These are phyloP conservation scores for Lottia scabra DNA, from an alignment of 2,888 invertebrate species.

Conservation along the genomic window DNA sequence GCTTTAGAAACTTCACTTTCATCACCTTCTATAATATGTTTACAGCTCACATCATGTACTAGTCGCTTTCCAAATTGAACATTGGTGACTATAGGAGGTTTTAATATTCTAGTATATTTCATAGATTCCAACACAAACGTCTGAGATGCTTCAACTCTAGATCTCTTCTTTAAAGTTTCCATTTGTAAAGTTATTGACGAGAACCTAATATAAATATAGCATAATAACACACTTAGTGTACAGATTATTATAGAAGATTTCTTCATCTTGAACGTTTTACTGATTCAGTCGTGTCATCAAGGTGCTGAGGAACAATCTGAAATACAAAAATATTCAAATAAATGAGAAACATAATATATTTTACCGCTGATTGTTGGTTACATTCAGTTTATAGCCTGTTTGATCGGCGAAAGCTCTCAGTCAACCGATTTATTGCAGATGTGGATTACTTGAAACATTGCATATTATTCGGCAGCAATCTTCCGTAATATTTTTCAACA, in stretches of 20 bases:
- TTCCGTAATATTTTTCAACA: too few species aligned
- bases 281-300: too few species aligned
- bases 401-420: too few species aligned
- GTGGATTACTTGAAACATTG: too few species aligned
- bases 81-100: neutral
- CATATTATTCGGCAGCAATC: too few species aligned
- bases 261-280: neutral
- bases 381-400: too few species aligned
- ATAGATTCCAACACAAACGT: neutral
- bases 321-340: too few species aligned
- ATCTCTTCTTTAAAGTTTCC: neutral
- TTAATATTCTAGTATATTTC: too few species aligned
- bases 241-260: neutral
- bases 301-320: too few species aligned
- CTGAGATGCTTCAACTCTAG: neutral
- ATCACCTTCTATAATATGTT: neutral
- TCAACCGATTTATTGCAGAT: too few species aligned
- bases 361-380: too few species aligned
- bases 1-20: neutral
- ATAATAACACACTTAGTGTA: neutral
- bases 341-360: too few species aligned
- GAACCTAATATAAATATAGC: neutral
- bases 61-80: neutral
- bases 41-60: neutral
- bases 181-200: neutral